Conservation (phyloP, 64 coral and sea anemone genomes). For the Anthopleura sola region DNA sequence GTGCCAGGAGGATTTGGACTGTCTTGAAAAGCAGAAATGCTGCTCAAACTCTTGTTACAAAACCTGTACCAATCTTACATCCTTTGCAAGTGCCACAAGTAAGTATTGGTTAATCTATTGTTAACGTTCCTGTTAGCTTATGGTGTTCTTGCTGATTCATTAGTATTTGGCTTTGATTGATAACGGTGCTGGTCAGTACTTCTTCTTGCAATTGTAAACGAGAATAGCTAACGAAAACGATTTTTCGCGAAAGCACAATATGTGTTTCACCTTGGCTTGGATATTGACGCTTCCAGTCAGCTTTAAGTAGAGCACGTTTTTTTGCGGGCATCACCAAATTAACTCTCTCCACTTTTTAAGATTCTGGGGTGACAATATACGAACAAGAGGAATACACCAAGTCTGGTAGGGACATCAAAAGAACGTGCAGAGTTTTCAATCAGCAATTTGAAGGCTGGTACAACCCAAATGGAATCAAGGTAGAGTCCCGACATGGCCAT, state of each 20-base stretch:
- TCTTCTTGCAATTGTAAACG: no score
- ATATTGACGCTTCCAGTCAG: no score
- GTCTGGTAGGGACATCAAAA: not conserved
- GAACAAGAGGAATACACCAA: not conserved
- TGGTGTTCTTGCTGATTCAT: no score
- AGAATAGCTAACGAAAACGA: no score
- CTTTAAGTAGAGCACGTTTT: no score
- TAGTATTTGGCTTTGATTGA: no score
- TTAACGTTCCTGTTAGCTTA: no score
- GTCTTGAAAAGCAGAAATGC: constrained; percentile 1
- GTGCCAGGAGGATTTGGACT: constrained; percentile 5
- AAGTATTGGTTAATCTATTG: not conserved
- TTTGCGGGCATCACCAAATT: no score
- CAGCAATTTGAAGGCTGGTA: constrained; percentile 20
- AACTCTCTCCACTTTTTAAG: constrained; percentile 8
- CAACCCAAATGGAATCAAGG: not conserved
- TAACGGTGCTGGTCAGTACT: no score
- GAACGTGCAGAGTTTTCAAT: not conserved
- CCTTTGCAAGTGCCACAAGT: not conserved
- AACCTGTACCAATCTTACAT: not conserved
- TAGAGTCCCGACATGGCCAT: not conserved
- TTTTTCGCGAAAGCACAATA: no score
- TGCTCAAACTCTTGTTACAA: constrained; percentile 7
- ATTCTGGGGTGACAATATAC: not conserved
- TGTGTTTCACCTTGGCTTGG: no score